These are phyloP conservation scores for Triplophysa bombifrons DNA, from an alignment of 2,797 vertebrate genomes.

Conservation along the genomic window DNA sequence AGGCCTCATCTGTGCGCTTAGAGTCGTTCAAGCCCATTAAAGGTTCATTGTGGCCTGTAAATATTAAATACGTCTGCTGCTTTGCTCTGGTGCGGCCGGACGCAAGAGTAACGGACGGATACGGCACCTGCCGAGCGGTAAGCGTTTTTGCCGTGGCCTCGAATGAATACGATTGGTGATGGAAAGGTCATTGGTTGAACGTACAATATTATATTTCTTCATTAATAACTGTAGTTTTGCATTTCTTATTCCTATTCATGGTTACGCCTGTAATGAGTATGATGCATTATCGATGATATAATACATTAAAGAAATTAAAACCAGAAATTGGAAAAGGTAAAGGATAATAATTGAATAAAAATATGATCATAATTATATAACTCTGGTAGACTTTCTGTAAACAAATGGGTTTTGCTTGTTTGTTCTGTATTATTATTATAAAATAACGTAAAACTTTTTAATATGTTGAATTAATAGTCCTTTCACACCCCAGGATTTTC, in stretches of 20 bases:
- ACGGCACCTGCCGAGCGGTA: slow-evolving; percentile 5
- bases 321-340: too few species aligned
- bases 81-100: slow-evolving; percentile 14
- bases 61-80: slow-evolving; percentile 46
- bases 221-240: neutral
- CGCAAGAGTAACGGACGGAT: slow-evolving; percentile 22
- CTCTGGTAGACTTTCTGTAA: too few species aligned
- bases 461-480: neutral
- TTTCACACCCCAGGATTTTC: neutral
- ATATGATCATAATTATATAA: neutral
- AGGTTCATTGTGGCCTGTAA: slow-evolving; percentile 44
- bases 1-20: slow-evolving; percentile 36
- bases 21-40: slow-evolving; percentile 41
- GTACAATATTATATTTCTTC: neutral
- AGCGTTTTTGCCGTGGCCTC: slow-evolving; percentile 19
- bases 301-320: neutral
- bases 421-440: neutral
- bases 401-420: neutral
- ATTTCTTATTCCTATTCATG: neutral
- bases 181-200: neutral
- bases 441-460: neutral
- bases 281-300: neutral
- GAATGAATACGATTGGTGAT: slow-evolving; percentile 28
- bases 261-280: neutral
- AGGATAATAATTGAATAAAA: too few species aligned